Conservation (phyloP, 1,140 invertebrate genomes). For the Brachionus rotundiformis region DNA sequence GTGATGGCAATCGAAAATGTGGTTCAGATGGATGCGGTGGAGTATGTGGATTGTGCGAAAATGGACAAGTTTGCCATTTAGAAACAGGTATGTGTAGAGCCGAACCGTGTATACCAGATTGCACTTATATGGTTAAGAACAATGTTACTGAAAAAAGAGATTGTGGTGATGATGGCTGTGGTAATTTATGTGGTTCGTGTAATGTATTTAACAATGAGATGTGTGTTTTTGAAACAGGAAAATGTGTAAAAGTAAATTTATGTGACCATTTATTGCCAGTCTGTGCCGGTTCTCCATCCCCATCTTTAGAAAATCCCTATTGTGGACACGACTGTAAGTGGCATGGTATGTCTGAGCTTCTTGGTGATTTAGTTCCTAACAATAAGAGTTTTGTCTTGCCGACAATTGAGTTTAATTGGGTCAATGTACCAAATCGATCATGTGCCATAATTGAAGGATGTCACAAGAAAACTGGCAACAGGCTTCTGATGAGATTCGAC, state of each 20-base stretch:
- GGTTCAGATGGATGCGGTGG: constrained; percentile 16
- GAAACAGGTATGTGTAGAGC: constrained; percentile 4
- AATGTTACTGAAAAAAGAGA: not conserved
- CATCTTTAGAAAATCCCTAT: not conserved
- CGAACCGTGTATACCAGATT: not conserved
- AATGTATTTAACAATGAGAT: constrained; percentile 21
- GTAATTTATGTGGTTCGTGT: not conserved
- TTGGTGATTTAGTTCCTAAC: not conserved
- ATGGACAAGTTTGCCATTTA: not conserved
- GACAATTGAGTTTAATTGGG: constrained; percentile 31
- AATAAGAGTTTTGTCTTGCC: constrained; percentile 4
- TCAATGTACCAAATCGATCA: not conserved
- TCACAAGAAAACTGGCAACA: constrained; percentile 1
- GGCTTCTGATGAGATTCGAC: constrained; percentile 28
- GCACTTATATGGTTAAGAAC: not conserved
- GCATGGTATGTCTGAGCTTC: not conserved
- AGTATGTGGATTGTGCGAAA: not conserved
- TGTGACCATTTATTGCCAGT: not conserved
- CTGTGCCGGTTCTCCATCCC: not conserved
- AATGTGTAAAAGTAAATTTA: not conserved
- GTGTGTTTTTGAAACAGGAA: constrained; percentile 1
- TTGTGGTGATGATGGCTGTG: constrained; percentile 3
- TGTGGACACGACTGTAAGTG: constrained; percentile 21
- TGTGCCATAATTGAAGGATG: constrained; percentile 14
- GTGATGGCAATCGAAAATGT: constrained; percentile 13